Conservation (phyloP, 1,140 invertebrate genomes). For the Leptonema lineaticorne region DNA sequence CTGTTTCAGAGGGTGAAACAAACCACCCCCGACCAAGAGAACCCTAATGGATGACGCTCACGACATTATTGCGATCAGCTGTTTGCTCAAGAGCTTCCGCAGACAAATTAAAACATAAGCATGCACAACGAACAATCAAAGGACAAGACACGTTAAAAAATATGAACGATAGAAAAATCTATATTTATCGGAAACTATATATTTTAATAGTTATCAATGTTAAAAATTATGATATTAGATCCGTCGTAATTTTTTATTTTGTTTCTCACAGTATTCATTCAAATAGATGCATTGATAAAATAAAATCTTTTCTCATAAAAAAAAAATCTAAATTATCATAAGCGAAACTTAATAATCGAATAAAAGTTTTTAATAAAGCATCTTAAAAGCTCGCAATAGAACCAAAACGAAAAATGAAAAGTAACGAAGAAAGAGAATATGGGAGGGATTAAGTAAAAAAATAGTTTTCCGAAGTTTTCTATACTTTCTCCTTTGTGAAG, state of each 20-base stretch:
- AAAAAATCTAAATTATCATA: neutral
- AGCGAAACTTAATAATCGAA: constrained; percentile 4
- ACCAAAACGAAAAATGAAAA: too few species aligned
- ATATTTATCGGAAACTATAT: too few species aligned
- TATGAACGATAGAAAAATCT: too few species aligned
- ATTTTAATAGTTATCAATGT: neutral
- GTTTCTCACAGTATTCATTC: too few species aligned
- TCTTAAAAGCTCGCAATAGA: too few species aligned
- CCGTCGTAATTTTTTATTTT: too few species aligned
- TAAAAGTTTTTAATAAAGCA: neutral
- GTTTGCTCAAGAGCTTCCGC: constrained; percentile 20
- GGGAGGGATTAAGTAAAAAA: neutral
- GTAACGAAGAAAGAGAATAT: neutral
- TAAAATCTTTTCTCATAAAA: neutral
- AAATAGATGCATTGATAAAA: neutral
- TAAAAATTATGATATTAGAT: too few species aligned
- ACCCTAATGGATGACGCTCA: constrained; percentile 36
- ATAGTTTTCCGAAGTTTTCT: neutral
- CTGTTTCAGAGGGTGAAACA: neutral
- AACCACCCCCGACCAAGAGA: too few species aligned
- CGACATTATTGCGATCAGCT: constrained; percentile 41
- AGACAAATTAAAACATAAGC: constrained; percentile 23
- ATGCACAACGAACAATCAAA: too few species aligned
- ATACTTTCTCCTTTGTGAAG: constrained; percentile 8
- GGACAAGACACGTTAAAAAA: too few species aligned